Evolutionary conservation across 2,797 vertebrate genomes (phyloP), one percentile per base, ranked within the genome.

Genomic region (Dendrocincla tyrannina): DNA sequence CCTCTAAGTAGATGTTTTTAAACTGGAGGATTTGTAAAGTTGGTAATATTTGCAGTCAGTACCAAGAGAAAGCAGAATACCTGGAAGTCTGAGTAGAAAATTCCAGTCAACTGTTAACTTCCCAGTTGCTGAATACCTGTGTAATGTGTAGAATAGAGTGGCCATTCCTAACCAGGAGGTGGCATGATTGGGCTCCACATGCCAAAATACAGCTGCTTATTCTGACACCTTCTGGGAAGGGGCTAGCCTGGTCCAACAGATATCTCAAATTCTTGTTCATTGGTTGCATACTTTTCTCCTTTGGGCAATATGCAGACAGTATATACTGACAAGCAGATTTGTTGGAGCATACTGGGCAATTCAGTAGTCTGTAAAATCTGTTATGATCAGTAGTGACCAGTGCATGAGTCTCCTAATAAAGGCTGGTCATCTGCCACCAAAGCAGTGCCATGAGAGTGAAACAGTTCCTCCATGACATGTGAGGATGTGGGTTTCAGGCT

Each of bases 121-220:
- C 18, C 50, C 27, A 42, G 68, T 28, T 18, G 4, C 12, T 8
- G n/a, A 68, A 33, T 50, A 79, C 39, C 27, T 76, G 52, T 32
- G 33, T 42, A 5, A 30, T 10, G 25, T 46, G 28, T 67, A 42
- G 59, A 72, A 4, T 7, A 63, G 87, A 85, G 67, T 60, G 63
- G 60, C 59, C 39, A 7, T 50, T 81, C 25, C 30, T 72, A 94
- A 53, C 93, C 91, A 96, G 95, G 81, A 95, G 91, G 74, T 95
- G 94, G 91, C 82, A 94, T 78, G 70, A 4, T 90, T 92, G 91
- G 78, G 85, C 91, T 95, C 89, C 25, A 39, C 56, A 91, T 84
- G 42, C 56, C 79, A 42, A 73, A 70, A 35, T 0, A 72, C 44
- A 67, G 27, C 24, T 67, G 69, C 14, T 0, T 22, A 13, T 86